Evolutionary conservation across 2,888 invertebrate genomes (phyloP), one percentile per base, ranked within the genome.

Genomic region (Barypeithes pellucidus): DNA sequence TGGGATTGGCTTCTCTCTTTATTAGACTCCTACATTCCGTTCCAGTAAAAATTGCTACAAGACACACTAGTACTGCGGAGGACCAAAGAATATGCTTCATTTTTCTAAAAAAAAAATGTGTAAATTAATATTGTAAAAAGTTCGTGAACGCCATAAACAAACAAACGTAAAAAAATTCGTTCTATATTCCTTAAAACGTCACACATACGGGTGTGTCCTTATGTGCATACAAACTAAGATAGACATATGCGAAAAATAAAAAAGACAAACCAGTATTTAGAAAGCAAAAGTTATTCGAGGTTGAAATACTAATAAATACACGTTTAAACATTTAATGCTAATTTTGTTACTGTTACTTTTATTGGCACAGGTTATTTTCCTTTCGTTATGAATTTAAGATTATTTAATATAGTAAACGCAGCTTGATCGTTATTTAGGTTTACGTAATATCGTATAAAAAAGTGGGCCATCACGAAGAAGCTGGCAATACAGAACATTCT

Each of bases 41-140:
- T 39, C 79, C 72, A 54, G 77, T 77, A 69, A 80, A 79, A 57
- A 83, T 73, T 60, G 80, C 77, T 61, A 79, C 76, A 67, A 84
- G 74, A 73, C 81, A 80, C 54, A 83, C 75, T 50, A 84, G 65
- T 62, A 79, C 79, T 52, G 80, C 78, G 22, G 81, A 76, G 41
- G 80, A 75, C 65, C 79, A 79, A 78, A 81, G 69, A 77, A 81
- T 76, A 73, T 82, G 82, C 78, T 77, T 83, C 85, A 85, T 85
- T 76, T 79, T 84, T 77, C 84, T 83, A 83, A 83, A 71, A 79
- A 77, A 61, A 73, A 72, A 54, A 63, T 5, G 3, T 16, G 57
- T 62, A 65, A 29, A 14, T 50, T 20, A 22, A n/a, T 52, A 20
- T 1, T 8, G 9, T 18, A 11, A 47, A 18, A 47, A 8, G 7